Evolutionary conservation across 2,888 invertebrate species (phyloP).

Genomic region (Tiliacea aurago): DNA sequence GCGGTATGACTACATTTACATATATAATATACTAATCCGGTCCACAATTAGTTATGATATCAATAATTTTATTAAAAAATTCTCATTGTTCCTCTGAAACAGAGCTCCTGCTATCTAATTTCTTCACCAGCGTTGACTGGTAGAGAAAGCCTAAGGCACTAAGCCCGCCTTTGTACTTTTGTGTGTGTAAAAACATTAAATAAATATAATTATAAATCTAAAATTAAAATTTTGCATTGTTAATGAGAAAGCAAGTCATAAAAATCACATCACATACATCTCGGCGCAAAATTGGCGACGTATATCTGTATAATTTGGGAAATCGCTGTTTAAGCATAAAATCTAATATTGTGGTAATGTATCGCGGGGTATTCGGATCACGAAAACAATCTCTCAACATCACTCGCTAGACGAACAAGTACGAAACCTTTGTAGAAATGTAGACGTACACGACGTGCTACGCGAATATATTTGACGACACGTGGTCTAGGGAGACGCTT

Average conservation of each 20-base stretch:
- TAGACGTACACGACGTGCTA: conserved; percentile 5
- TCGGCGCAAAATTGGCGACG: neutral
- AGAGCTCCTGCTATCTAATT: too few relatives aligned
- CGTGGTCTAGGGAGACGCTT: neutral
- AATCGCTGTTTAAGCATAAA: conserved; percentile 22
- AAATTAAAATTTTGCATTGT: neutral
- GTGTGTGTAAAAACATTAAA: too few relatives aligned
- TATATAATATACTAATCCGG: too few relatives aligned
- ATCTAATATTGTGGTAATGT: conserved; percentile 12
- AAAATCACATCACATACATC: conserved; percentile 10
- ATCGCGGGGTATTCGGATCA: conserved; percentile 38
- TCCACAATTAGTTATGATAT: too few relatives aligned
- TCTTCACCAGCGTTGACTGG: too few relatives aligned
- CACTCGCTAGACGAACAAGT: conserved; percentile 33
- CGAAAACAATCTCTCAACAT: conserved; percentile 53
- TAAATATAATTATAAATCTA: too few relatives aligned
- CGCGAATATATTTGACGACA: conserved; percentile 19
- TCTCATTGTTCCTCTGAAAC: too few relatives aligned
- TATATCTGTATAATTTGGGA: neutral
- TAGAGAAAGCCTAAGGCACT: too few relatives aligned
- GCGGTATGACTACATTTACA: too few relatives aligned
- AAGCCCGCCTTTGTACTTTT: too few relatives aligned
- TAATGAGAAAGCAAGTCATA: conserved; percentile 9
- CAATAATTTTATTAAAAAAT: too few relatives aligned
- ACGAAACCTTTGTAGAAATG: conserved; percentile 1